A percentile compares a stretch with the other conserved stretches of the same genome.
These are phyloP conservation scores for Petrosia ficiformis DNA, from an alignment of 37 sponge, comb jelly and placozoan genomes.

Conservation along the genomic window DNA sequence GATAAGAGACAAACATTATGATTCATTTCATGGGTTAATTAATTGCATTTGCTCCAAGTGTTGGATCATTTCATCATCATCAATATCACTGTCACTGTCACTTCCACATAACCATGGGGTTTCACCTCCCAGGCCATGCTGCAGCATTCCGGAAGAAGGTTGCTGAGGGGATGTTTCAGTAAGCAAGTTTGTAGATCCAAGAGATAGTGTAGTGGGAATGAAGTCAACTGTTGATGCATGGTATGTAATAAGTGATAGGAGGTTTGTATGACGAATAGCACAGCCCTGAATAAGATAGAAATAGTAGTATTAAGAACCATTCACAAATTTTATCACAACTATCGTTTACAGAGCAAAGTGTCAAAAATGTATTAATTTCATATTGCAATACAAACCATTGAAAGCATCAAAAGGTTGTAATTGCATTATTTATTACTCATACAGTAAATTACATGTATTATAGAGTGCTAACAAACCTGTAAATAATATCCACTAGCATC, in stretches of 20 bases:
- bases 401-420: too few species aligned
- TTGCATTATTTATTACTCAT: too few species aligned
- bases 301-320: too few species aligned
- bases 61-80: slow-evolving; percentile 2
- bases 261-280: slow-evolving; percentile 1
- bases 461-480: too few species aligned
- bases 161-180: background rate
- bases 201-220: slow-evolving; percentile 35
- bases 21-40: background rate
- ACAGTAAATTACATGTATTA: too few species aligned
- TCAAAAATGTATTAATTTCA: too few species aligned
- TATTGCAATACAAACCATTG: too few species aligned
- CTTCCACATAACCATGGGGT: background rate
- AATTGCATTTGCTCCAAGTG: background rate
- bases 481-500: background rate
- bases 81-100: slow-evolving; percentile 22
- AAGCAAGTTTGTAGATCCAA: slow-evolving; percentile 38
- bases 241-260: slow-evolving; percentile 17
- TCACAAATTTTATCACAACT: too few species aligned
- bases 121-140: slow-evolving; percentile 3
- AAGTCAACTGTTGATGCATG: background rate
- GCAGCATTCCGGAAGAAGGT: background rate
- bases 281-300: background rate
- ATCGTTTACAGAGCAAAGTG: too few species aligned
- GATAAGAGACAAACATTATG: too few species aligned